phyloP scores from a whole-genome alignment of 2,113 vertebrate species.

The Malurus elegans region DNA sequence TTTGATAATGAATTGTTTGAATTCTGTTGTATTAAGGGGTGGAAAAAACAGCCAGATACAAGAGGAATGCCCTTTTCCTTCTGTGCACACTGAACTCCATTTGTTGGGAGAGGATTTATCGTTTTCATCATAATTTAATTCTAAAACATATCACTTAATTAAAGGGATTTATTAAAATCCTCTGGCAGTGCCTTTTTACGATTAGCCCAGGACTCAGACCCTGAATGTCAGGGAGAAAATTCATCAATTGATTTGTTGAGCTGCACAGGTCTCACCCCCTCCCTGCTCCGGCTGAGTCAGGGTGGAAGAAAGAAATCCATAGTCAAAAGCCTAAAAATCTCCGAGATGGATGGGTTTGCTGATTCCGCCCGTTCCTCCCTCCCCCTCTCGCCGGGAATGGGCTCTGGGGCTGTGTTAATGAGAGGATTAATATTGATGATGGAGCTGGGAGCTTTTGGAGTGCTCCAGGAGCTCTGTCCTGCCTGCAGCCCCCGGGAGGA shows the following conservation, averaged over 20 bases:
- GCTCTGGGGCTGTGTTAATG: neutral
- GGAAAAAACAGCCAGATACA: neutral
- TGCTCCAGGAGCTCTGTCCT: neutral
- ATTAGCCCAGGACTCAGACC: neutral
- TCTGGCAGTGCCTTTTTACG: neutral
- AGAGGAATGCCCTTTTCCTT: conserved; percentile 3
- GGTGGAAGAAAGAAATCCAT: neutral
- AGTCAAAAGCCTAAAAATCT: neutral
- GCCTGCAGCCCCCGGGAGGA: neutral
- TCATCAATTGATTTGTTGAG: neutral
- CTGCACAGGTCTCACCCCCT: neutral
- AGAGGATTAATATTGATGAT: conserved; percentile 28
- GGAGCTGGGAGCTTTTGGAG: neutral
- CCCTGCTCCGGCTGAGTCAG: neutral
- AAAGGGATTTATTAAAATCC: conserved; percentile 66
- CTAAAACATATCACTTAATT: conserved; percentile 63
- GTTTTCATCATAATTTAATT: conserved; percentile 56
- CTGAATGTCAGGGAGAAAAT: conserved; percentile 26
- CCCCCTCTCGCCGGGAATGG: neutral
- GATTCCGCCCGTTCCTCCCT: neutral
- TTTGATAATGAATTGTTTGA: conserved; percentile 48
- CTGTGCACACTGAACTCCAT: neutral
- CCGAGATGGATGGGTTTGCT: neutral
- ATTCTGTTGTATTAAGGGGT: neutral
- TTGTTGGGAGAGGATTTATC: conserved; percentile 21